Evolutionary conservation across 2,888 invertebrate genomes (phyloP), one percentile per base, ranked within the genome.

Genomic region (Biston betularia): DNA sequence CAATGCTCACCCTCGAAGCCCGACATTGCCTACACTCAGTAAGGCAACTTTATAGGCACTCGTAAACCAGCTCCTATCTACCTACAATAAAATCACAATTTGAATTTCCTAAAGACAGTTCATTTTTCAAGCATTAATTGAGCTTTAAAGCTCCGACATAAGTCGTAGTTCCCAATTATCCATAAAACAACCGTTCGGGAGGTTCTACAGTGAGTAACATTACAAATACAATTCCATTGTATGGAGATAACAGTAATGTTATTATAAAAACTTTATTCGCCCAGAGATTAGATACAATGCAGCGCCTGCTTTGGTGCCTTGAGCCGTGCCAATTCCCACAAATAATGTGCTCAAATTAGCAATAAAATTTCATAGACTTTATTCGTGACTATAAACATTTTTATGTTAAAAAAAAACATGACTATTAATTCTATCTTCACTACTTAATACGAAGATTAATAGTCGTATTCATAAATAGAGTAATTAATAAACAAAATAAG

Each of bases 101-200:
- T 76, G 79, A 81, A 82, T 85, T 85, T 84, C 80, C 83, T 78
- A 76, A 81, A 83, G 82, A 82, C 80, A 82, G 84, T 82, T 82
- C 81, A 85, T 86, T 88, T 88, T 83, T 80, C 83, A 83, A 85
- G 80, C 77, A 86, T 84, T 89, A 87, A 89, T 88, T 85, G 86
- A 84, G 81, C 79, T 82, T 77, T 78, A 80, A 80, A 79, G 78
- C 74, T 77, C 79, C 80, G 79, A 80, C 79, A 71, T 78, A 80
- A 79, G 77, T 76, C 78, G 78, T 79, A 82, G 75, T 77, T 83
- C 80, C 82, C 83, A 81, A 86, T 83, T 79, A 85, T 79, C 79
- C 78, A 82, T 78, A 80, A 81, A 85, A 82, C 79, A 84, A 82
- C 82, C 80, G 80, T 83, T 85, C 74, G 75, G 75, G 71, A 75